Conservation (phyloP, 2,113 vertebrate genomes). For the Phaethon lepturus region DNA sequence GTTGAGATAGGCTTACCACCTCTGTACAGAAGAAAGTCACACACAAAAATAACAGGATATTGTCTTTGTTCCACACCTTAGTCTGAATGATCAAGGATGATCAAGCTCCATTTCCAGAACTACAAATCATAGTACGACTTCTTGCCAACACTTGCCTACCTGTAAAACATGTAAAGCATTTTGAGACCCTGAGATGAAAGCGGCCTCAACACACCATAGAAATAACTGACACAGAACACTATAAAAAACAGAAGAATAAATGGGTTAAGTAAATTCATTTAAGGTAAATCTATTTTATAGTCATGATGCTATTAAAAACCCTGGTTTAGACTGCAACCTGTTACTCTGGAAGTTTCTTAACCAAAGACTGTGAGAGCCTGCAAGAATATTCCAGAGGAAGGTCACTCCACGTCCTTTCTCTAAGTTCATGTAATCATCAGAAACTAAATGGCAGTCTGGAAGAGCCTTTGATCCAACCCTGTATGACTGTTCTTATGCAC, state of each 20-base stretch:
- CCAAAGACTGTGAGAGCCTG: not conserved
- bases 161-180: not conserved
- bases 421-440: not conserved
- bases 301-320: not conserved
- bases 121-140: not conserved
- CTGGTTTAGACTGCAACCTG: not conserved
- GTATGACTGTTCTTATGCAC: not conserved
- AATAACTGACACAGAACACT: not conserved
- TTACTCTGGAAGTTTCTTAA: not conserved
- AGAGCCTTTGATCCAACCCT: not conserved
- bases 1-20: not conserved
- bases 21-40: not conserved
- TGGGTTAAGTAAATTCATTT: not conserved
- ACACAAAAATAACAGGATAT: not conserved
- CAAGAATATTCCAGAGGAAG: not conserved
- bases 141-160: not conserved
- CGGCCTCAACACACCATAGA: not conserved
- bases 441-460: not conserved
- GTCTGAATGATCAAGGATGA: not conserved
- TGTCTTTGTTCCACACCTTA: not conserved
- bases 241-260: not conserved
- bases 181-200: not conserved
- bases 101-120: not conserved
- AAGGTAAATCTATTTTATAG: not conserved
- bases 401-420: not conserved